phyloP scores from a whole-genome alignment of 2,888 invertebrate genomes.

The Serrognathus titanus region DNA sequence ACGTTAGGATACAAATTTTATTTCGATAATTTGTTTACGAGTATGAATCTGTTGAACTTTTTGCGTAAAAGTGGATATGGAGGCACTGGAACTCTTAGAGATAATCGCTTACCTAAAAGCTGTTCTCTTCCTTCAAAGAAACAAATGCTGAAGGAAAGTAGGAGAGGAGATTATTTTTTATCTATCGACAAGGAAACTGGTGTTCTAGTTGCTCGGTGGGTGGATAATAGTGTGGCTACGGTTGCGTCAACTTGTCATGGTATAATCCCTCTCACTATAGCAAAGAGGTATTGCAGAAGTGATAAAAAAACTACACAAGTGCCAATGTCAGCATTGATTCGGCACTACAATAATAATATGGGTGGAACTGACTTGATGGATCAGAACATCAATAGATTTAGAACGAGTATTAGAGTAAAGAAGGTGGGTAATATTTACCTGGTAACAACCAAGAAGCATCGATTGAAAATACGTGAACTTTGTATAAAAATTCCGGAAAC shows the following conservation, averaged over 20 bases:
- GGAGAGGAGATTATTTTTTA: too few species aligned
- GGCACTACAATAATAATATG: constrained; percentile 18
- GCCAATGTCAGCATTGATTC: constrained; percentile 12
- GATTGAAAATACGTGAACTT: constrained; percentile 22
- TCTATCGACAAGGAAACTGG: background rate
- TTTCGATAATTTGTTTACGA: too few species aligned
- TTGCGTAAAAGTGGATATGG: too few species aligned
- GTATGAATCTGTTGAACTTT: too few species aligned
- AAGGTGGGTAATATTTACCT: constrained; percentile 28
- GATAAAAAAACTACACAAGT: constrained; percentile 21
- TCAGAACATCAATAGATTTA: constrained; percentile 25
- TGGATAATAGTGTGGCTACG: constrained; percentile 4
- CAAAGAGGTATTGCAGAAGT: constrained; percentile 19
- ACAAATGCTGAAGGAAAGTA: too few species aligned
- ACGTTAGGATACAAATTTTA: too few species aligned
- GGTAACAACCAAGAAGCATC: constrained; percentile 22
- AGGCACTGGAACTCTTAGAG: too few species aligned
- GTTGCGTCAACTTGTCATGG: constrained; percentile 17
- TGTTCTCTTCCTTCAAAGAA: too few species aligned
- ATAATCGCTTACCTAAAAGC: too few species aligned
- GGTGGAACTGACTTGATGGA: constrained; percentile 24
- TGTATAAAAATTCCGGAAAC: constrained; percentile 10
- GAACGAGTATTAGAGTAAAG: constrained; percentile 30
- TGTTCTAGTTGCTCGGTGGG: background rate
- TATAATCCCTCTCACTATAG: constrained; percentile 13